Evolutionary conservation across 1,140 invertebrate genomes (phyloP).

Genomic region (Euwallacea fornicatus): DNA sequence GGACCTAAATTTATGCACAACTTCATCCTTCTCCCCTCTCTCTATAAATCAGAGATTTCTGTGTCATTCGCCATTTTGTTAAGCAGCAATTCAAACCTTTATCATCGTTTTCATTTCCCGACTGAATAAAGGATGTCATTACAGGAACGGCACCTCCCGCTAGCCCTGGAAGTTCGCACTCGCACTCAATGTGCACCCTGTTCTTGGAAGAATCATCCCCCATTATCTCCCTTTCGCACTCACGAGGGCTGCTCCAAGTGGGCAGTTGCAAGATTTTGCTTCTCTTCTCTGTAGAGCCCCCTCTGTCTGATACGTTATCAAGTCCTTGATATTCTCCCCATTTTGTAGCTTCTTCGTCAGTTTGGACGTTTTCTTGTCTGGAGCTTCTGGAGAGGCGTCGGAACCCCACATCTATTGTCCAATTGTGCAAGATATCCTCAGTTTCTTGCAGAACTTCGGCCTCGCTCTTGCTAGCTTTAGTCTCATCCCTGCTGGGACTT

Average conservation of each 20-base stretch:
- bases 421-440: too few species aligned
- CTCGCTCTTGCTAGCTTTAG: too few species aligned
- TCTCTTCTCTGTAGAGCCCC: background rate
- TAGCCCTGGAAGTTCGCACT: conserved; percentile 34
- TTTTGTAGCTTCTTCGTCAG: too few species aligned
- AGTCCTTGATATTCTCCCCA: too few species aligned
- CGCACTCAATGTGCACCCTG: conserved; percentile 32
- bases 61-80: background rate
- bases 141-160: conserved; percentile 37
- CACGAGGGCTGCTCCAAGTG: conserved; percentile 6
- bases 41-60: background rate
- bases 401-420: too few species aligned
- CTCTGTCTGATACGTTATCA: background rate
- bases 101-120: background rate
- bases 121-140: conserved; percentile 21
- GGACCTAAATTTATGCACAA: conserved; percentile 3
- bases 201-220: conserved; percentile 33
- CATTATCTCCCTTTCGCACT: conserved; percentile 23
- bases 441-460: too few species aligned
- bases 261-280: conserved; percentile 20
- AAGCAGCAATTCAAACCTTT: background rate
- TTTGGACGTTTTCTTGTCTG: too few species aligned
- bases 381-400: too few species aligned
- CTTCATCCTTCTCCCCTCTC: background rate
- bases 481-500: too few species aligned